phyloP scores from a whole-genome alignment of 2,113 vertebrate genomes.

The Sceloporus tristichus region DNA sequence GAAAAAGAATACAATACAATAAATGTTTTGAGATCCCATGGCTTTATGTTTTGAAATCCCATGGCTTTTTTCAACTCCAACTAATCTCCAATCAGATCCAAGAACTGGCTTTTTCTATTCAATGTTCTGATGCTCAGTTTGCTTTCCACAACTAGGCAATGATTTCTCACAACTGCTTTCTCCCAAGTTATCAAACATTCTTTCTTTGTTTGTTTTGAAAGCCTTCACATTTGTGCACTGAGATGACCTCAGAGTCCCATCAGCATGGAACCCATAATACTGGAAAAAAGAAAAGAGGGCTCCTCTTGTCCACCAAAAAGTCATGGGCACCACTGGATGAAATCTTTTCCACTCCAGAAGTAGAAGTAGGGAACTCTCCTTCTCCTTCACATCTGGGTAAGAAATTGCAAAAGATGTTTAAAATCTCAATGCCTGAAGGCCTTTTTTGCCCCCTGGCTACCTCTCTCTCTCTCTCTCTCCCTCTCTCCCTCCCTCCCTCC shows the following conservation, averaged over 20 bases:
- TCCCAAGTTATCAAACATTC: background rate
- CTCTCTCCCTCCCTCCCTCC: no score
- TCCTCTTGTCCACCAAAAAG: slow-evolving; percentile 43
- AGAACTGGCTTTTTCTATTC: background rate
- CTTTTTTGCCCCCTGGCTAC: background rate
- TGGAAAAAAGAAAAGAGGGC: slow-evolving; percentile 42
- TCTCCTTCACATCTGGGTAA: slow-evolving; percentile 26
- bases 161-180: background rate
- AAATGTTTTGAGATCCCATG: background rate
- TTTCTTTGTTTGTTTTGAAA: slow-evolving; percentile 5
- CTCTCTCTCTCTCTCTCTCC: no score
- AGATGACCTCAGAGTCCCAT: slow-evolving; percentile 42
- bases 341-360: slow-evolving; percentile 8
- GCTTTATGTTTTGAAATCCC: no score
- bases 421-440: background rate
- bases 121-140: background rate
- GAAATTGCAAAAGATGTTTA: background rate
- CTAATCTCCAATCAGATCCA: background rate
- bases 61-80: no score
- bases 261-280: background rate
- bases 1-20: background rate
- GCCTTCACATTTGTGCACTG: slow-evolving; percentile 35
- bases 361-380: background rate
- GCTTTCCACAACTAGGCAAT: background rate
- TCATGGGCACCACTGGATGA: slow-evolving; percentile 46